phyloP scores from a whole-genome alignment of 2,113 vertebrate genomes.

The Azemiops feae region DNA sequence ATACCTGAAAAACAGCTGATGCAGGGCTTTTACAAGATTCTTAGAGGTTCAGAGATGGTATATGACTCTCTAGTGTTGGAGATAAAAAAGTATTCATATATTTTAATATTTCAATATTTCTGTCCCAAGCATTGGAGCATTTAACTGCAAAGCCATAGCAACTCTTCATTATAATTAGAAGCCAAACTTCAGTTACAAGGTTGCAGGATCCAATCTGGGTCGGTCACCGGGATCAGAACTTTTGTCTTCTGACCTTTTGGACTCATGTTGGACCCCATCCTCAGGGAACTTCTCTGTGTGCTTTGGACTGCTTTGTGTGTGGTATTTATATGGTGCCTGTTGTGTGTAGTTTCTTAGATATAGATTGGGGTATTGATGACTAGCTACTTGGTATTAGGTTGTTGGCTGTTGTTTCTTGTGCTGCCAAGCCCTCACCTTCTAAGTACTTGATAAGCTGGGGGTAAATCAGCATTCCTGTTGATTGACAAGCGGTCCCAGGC shows the following conservation, averaged over 20 bases:
- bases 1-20: background rate
- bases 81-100: background rate
- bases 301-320: too few species aligned
- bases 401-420: background rate
- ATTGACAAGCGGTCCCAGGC: background rate
- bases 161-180: background rate
- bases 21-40: background rate
- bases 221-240: background rate
- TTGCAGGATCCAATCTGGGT: background rate
- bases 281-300: background rate
- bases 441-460: background rate
- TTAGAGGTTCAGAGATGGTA: background rate
- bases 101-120: background rate
- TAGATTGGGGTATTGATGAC: background rate
- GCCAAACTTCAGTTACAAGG: background rate
- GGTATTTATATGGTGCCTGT: background rate
- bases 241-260: background rate
- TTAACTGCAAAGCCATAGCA: background rate
- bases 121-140: background rate
- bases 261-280: background rate
- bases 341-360: background rate
- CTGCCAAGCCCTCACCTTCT: background rate
- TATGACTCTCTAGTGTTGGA: background rate
- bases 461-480: background rate
- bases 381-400: background rate